These are phyloP conservation scores for Paralichthys olivaceus DNA, from an alignment of 2,113 vertebrate species.

Conservation along the genomic window DNA sequence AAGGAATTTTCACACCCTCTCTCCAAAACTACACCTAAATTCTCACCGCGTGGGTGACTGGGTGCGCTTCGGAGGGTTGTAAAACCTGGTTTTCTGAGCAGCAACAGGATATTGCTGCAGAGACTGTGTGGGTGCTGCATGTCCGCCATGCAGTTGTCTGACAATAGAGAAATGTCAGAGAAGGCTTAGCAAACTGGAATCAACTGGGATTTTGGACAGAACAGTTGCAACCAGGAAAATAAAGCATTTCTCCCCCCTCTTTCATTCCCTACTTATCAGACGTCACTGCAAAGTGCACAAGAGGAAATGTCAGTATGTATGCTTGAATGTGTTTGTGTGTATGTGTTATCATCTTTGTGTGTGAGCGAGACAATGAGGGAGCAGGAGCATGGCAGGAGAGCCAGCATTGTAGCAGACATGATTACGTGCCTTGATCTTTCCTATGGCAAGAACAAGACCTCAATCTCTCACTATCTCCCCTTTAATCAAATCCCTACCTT, in stretches of 20 bases:
- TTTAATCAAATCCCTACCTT: conserved; percentile 97
- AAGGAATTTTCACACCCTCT: conserved; percentile 53
- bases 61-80: conserved; percentile 39
- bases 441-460: conserved; percentile 97
- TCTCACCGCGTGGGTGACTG: conserved; percentile 36
- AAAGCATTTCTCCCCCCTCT: conserved; percentile 9
- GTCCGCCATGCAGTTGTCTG: conserved; percentile 35
- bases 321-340: conserved; percentile 3
- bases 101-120: conserved; percentile 41
- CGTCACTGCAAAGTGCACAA: conserved; percentile 52
- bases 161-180: conserved; percentile 28
- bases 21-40: conserved; percentile 47
- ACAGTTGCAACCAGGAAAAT: conserved; percentile 8
- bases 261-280: conserved; percentile 54
- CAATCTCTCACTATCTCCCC: conserved; percentile 97
- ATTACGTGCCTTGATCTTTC: conserved; percentile 95
- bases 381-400: conserved; percentile 75
- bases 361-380: conserved; percentile 44
- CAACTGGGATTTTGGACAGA: conserved; percentile 40
- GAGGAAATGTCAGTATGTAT: conserved; percentile 54
- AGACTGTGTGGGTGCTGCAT: conserved; percentile 34
- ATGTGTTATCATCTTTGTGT: not conserved
- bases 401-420: conserved; percentile 86
- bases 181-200: conserved; percentile 27
- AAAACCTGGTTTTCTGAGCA: conserved; percentile 42